phyloP scores from a whole-genome alignment of 2,797 vertebrate genomes.

The Chromis chromis region DNA sequence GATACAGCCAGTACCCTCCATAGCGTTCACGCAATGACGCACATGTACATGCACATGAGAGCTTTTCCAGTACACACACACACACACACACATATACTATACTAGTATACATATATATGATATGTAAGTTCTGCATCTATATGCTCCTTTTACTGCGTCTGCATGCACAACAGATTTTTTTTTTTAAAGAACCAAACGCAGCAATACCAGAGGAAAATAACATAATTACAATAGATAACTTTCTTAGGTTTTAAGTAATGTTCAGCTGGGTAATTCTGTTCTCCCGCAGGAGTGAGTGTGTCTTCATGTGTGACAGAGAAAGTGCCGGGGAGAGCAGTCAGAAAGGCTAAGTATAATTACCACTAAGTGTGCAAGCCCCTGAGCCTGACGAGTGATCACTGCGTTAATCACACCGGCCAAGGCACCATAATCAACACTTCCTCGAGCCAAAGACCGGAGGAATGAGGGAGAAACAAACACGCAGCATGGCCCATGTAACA shows the following conservation, averaged over 20 bases:
- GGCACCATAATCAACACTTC: constrained; percentile 67
- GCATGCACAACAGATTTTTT: not conserved
- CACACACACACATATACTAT: not conserved
- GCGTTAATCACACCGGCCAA: constrained; percentile 66
- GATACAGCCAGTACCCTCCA: constrained; percentile 40
- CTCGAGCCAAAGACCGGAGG: constrained; percentile 38
- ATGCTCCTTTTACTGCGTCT: constrained; percentile 2
- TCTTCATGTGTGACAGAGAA: constrained; percentile 44
- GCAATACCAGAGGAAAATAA: not conserved
- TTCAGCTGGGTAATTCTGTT: constrained; percentile 30
- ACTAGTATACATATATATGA: not conserved
- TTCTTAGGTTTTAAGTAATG: constrained; percentile 29
- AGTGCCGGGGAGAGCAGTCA: constrained; percentile 46
- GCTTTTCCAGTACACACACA: not conserved
- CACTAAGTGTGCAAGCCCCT: constrained; percentile 58
- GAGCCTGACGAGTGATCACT: constrained; percentile 56
- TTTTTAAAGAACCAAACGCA: constrained; percentile 5
- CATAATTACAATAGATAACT: constrained; percentile 35
- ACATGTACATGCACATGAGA: constrained; percentile 21
- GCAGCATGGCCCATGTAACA: constrained; percentile 11
- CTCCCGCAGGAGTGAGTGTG: constrained; percentile 27
- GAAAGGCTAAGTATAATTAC: constrained; percentile 70
- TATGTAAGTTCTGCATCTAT: constrained; percentile 5
- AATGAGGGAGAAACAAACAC: constrained; percentile 48
- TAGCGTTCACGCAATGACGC: constrained; percentile 23